phyloP scores from a whole-genome alignment of 1,140 invertebrate genomes.

The Marisa cornuarietis region DNA sequence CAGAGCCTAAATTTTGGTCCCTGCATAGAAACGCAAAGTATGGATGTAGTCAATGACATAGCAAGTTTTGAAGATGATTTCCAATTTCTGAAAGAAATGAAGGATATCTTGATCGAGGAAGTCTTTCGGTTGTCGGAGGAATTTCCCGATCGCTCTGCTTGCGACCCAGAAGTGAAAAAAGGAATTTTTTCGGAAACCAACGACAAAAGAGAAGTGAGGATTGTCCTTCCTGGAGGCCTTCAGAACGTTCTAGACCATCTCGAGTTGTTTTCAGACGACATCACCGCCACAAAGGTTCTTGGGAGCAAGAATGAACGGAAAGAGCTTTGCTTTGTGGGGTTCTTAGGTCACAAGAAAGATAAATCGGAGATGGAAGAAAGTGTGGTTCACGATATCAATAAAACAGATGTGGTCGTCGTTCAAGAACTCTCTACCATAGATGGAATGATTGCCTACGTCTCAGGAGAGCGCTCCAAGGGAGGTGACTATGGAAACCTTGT shows the following conservation, averaged over 20 bases:
- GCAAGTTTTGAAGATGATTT: background rate
- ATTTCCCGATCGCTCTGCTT: background rate
- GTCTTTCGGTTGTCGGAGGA: background rate
- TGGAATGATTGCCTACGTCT: background rate
- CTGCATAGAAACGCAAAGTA: background rate
- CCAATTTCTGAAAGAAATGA: slow-evolving; percentile 3
- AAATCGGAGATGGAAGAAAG: background rate
- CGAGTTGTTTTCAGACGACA: background rate
- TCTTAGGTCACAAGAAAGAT: background rate
- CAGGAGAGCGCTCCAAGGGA: background rate
- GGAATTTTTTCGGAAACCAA: background rate
- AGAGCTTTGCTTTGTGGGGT: background rate
- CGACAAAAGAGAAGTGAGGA: background rate
- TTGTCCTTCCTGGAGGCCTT: background rate
- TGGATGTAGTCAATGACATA: background rate
- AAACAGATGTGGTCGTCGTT: background rate
- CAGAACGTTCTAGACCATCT: background rate
- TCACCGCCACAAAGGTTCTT: background rate
- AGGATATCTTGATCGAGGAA: background rate
- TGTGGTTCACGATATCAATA: background rate
- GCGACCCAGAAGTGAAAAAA: background rate
- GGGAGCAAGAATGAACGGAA: background rate
- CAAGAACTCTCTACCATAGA: background rate
- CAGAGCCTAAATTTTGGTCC: too few species aligned
- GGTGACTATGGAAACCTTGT: slow-evolving; percentile 1